Conservation (phyloP, 2,888 invertebrate species). For the Arctia plantaginis region DNA sequence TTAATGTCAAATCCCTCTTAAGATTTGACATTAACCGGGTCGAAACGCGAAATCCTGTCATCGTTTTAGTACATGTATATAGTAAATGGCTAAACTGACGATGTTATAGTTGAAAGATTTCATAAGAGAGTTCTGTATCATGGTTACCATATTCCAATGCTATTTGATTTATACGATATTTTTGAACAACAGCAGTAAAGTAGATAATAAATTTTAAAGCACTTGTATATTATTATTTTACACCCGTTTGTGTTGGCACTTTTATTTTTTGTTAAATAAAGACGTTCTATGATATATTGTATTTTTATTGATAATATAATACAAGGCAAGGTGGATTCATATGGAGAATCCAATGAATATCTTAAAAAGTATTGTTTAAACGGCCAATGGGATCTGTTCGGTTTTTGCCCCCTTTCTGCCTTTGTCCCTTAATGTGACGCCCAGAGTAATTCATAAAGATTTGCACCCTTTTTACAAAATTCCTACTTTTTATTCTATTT, state of each 20-base stretch:
- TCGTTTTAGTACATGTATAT: not conserved
- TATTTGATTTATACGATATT: not conserved
- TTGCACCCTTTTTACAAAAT: no score
- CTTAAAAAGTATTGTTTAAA: no score
- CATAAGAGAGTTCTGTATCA: not conserved
- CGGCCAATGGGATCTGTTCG: no score
- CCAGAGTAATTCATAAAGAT: no score
- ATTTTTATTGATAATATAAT: not conserved
- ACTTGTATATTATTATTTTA: constrained; percentile 1
- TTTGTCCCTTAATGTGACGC: no score
- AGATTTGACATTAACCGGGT: no score
- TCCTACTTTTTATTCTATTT: no score
- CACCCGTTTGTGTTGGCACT: not conserved
- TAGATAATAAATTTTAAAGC: not conserved
- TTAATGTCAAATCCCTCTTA: not conserved
- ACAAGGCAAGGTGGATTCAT: no score
- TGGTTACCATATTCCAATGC: not conserved
- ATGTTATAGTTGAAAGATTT: not conserved
- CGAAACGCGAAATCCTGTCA: not conserved
- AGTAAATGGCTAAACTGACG: not conserved
- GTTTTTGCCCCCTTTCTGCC: no score
- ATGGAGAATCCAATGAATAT: no score
- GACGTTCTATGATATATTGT: not conserved
- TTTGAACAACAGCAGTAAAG: not conserved
- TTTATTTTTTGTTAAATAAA: constrained; percentile 8